A percentile compares a stretch with the other conserved stretches of the same genome.
These are phyloP conservation scores for Zygothrica quintamaculata DNA, from an alignment of 2,888 invertebrate genomes.

Conservation along the genomic window DNA sequence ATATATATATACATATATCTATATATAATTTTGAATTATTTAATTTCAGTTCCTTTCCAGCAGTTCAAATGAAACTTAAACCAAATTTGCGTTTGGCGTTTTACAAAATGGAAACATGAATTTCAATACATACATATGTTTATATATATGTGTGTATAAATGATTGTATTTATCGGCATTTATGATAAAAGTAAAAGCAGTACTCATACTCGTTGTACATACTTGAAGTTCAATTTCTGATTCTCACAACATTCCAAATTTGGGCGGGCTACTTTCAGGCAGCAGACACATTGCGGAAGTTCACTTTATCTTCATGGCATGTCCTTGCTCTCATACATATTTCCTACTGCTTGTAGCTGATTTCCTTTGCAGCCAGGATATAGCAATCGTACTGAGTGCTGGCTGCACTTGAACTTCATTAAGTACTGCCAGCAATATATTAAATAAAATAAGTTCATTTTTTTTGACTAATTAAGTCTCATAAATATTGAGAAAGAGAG, in stretches of 20 bases:
- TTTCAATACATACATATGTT: no score
- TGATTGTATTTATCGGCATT: constrained; percentile 36
- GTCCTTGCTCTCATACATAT: neutral
- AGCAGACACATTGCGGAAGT: constrained; percentile 33
- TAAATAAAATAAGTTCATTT: no score
- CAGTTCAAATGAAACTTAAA: no score
- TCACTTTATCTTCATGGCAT: constrained; percentile 12
- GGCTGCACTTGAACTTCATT: no score
- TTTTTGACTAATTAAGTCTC: constrained; percentile 50
- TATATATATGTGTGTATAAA: no score
- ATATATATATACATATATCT: no score
- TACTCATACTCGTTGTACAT: constrained; percentile 6
- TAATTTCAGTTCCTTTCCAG: no score
- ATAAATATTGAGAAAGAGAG: constrained; percentile 39
- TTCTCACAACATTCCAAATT: constrained; percentile 18
- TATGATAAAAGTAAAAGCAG: constrained; percentile 40
- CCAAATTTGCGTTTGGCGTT: no score
- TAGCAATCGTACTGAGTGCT: constrained; percentile 28
- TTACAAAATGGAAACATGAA: no score
- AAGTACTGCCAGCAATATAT: no score
- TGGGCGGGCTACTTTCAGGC: constrained; percentile 9
- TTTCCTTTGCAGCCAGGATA: no score
- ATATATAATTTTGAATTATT: no score
- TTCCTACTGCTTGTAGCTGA: constrained; percentile 40
- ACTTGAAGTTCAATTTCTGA: constrained; percentile 38